phyloP scores from a whole-genome alignment of 2,797 vertebrate genomes.

The Pseudocheirus occidentalis region DNA sequence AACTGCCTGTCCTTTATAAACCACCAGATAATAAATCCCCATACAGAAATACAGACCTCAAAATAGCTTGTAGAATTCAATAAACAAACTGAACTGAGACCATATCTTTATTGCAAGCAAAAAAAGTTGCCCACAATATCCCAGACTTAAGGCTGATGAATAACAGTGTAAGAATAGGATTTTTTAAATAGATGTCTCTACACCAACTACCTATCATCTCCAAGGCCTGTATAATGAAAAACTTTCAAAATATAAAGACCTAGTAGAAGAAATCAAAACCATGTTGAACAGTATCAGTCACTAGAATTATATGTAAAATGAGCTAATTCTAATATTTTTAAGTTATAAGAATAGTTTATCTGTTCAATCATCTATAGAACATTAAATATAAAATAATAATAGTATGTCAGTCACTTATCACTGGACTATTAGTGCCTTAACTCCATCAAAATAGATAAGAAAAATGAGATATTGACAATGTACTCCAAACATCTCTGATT shows the following conservation, averaged over 20 bases:
- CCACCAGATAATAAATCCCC: not conserved
- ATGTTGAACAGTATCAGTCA: not conserved
- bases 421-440: not conserved
- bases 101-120: not conserved
- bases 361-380: not conserved
- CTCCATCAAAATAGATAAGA: not conserved
- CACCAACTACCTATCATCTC: not conserved
- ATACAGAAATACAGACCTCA: not conserved
- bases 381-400: not conserved
- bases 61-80: not conserved
- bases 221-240: not conserved
- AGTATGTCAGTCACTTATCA: not conserved
- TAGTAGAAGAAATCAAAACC: not conserved
- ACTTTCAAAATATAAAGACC: not conserved
- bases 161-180: not conserved
- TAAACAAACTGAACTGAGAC: not conserved
- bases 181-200: not conserved
- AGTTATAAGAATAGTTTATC: not conserved
- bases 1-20: not conserved
- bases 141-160: not conserved
- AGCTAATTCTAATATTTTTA: not conserved
- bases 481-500: not conserved
- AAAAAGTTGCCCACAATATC: not conserved
- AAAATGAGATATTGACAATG: not conserved
- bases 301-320: not conserved